A percentile compares a stretch with the other conserved stretches of the same genome.
Conservation (phyloP, 2,888 invertebrate species). For the Hedya salicella region DNA sequence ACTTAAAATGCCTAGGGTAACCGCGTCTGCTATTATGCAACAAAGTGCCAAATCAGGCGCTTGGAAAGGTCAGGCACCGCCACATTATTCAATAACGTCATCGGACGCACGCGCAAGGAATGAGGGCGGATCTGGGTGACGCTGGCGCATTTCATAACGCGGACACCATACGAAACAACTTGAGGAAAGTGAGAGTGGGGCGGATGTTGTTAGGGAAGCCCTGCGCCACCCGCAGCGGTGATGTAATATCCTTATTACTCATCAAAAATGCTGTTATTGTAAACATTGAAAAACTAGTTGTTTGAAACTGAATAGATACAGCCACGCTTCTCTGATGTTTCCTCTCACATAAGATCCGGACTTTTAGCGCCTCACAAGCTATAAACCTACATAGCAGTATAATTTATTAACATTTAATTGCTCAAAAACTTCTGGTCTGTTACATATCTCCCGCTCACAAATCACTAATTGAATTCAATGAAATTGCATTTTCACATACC, state of each 20-base stretch:
- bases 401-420: slow-evolving; percentile 38
- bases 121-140: slow-evolving; percentile 62
- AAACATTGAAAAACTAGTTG: slow-evolving; percentile 4
- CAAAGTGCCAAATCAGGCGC: slow-evolving; percentile 59
- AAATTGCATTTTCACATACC: slow-evolving; percentile 70
- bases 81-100: slow-evolving; percentile 59
- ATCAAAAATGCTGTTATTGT: slow-evolving; percentile 4
- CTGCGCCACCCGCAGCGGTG: slow-evolving; percentile 46
- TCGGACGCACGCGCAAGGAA: slow-evolving; percentile 60
- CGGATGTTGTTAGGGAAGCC: slow-evolving; percentile 59
- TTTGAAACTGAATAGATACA: not conserved
- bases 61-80: slow-evolving; percentile 61
- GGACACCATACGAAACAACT: slow-evolving; percentile 48
- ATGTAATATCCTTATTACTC: slow-evolving; percentile 32
- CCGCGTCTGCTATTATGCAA: slow-evolving; percentile 62
- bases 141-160: slow-evolving; percentile 67
- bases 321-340: not conserved
- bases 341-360: slow-evolving; percentile 19
- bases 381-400: slow-evolving; percentile 19
- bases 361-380: slow-evolving; percentile 14
- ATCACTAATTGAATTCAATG: slow-evolving; percentile 61
- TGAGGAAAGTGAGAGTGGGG: slow-evolving; percentile 63
- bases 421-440: slow-evolving; percentile 39
- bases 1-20: slow-evolving; percentile 50
- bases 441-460: slow-evolving; percentile 52